phyloP scores from a whole-genome alignment of 2,113 vertebrate genomes.

The Nesoenas mayeri region DNA sequence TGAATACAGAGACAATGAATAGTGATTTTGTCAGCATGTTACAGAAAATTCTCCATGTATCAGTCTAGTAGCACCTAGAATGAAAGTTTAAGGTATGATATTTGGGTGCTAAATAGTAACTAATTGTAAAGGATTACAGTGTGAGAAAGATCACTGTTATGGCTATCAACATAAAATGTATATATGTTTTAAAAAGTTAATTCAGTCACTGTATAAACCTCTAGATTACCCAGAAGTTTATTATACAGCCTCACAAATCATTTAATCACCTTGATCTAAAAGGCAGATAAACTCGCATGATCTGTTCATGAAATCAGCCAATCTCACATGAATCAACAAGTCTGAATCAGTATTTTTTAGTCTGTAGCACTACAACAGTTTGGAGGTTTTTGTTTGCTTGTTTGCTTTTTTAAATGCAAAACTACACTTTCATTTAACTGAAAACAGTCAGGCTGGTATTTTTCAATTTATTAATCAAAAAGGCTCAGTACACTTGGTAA shows the following conservation, averaged over 20 bases:
- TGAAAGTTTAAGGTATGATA: not conserved
- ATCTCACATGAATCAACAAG: not conserved
- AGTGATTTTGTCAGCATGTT: not conserved
- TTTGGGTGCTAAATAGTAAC: not conserved
- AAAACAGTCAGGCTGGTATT: not conserved
- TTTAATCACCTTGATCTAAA: not conserved
- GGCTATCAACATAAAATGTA: not conserved
- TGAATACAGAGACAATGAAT: not conserved
- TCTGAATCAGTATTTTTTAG: not conserved
- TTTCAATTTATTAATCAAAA: not conserved
- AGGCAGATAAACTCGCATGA: not conserved
- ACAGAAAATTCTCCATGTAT: not conserved
- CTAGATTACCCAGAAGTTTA: not conserved
- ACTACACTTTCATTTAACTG: not conserved
- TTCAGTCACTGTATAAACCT: not conserved
- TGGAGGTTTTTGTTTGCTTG: not conserved
- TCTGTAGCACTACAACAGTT: not conserved
- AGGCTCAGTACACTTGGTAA: not conserved
- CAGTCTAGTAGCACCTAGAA: not conserved
- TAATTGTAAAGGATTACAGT: not conserved
- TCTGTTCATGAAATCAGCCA: not conserved
- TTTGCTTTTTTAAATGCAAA: not conserved
- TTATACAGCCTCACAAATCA: not conserved
- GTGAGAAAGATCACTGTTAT: not conserved
- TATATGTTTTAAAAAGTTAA: not conserved